Percentiles rank a stretch among this genome's conserved stretches.
Conservation (phyloP, 2,797 vertebrate genomes). For the Coluber constrictor region DNA sequence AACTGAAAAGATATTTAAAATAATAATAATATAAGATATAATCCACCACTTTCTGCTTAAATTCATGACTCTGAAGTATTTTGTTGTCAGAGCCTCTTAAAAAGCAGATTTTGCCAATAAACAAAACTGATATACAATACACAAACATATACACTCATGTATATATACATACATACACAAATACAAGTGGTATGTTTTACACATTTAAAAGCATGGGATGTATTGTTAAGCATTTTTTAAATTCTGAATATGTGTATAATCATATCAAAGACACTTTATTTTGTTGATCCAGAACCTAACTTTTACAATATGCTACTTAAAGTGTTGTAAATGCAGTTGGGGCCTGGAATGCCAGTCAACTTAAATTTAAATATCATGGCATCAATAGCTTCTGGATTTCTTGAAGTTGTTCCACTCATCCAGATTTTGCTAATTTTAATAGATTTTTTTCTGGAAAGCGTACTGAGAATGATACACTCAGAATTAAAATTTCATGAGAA, state of each 20-base stretch:
- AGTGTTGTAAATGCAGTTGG: background rate
- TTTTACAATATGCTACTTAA: background rate
- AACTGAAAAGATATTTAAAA: background rate
- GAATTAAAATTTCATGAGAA: slow-evolving; percentile 13
- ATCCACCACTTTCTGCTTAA: background rate
- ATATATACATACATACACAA: background rate
- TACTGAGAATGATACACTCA: background rate
- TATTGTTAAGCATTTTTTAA: background rate
- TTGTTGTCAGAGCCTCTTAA: background rate
- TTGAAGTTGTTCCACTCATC: background rate
- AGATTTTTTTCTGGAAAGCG: slow-evolving; percentile 3
- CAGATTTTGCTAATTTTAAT: slow-evolving; percentile 12
- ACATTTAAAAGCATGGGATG: background rate
- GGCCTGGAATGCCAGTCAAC: background rate
- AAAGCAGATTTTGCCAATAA: slow-evolving; percentile 36
- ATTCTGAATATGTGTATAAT: background rate
- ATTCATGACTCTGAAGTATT: background rate
- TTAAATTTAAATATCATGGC: background rate
- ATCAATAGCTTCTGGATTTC: background rate
- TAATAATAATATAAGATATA: background rate
- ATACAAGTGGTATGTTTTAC: background rate
- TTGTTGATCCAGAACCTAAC: background rate
- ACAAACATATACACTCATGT: background rate
- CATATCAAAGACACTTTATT: background rate
- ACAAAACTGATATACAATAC: slow-evolving; percentile 27